Conservation (phyloP, 2,888 invertebrate genomes). For the Epinotia brunnichana region DNA sequence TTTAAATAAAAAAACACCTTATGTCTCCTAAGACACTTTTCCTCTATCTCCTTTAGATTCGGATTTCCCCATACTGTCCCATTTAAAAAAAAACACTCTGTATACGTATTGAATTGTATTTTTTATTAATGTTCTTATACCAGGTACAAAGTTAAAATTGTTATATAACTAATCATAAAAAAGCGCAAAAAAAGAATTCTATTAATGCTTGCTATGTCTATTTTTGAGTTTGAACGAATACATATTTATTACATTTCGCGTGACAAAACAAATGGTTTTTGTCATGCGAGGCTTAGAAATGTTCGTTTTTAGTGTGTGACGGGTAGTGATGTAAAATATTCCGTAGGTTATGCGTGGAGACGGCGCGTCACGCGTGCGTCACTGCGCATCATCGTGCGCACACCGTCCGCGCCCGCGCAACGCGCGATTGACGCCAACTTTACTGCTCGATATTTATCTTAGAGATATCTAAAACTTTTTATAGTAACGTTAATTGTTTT, state of each 20-base stretch:
- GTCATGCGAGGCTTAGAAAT: background rate
- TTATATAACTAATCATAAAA: background rate
- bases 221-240: background rate
- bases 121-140: no score
- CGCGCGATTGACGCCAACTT: constrained; percentile 27
- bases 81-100: no score
- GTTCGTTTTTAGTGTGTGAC: constrained; percentile 18
- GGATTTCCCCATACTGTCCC: no score
- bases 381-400: constrained; percentile 47
- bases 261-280: background rate
- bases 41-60: no score
- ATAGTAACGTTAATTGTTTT: background rate
- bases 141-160: background rate
- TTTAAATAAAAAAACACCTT: no score
- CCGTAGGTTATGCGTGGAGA: constrained; percentile 40
- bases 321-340: constrained; percentile 48
- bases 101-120: no score
- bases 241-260: background rate
- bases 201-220: background rate
- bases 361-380: constrained; percentile 56
- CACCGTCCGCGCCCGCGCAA: constrained; percentile 54
- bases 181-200: background rate
- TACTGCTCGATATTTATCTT: background rate
- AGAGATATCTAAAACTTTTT: constrained; percentile 1
- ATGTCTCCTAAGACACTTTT: no score